Evolutionary conservation across 2,797 vertebrate genomes (phyloP), one percentile per base, ranked within the genome.

Genomic region (Phalloptychus januarius): DNA sequence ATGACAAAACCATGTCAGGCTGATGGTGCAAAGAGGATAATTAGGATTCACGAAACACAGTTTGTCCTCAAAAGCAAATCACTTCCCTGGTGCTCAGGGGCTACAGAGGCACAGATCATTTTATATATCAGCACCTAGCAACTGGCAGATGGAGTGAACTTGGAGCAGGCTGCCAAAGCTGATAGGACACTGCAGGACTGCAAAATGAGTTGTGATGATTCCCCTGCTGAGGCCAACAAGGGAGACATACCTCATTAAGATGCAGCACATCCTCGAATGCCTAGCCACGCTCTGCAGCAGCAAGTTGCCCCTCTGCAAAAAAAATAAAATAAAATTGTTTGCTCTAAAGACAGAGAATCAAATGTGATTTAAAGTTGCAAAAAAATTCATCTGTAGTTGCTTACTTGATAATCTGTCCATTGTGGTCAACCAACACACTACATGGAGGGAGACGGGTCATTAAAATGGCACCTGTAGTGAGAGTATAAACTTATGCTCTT

Each of bases 91-190:
- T 94, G 94, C 94, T 95, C 88, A 86, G 94, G 92, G 93, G 93
- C 92, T 90, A 91, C 88, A 81, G 82, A 95, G 92, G 94, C 93
- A 90, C 91, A 93, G 92, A 95, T 94, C 95, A 95, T 95, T 96
- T 95, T 95, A 95, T 95, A 94, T 94, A 95, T 95, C 94, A 94
- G 95, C 93, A 95, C 93, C 95, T 95, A 95, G 94, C 93, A 95
- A 95, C 94, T 94, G 92, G 93, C 94, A 95, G 94, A 94, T 94
- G 91, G 92, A 94, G 92, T 94, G 88, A 95, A 95, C 92, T 93
- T 92, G 85, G 90, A 85, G 89, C 90, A 85, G 93, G 91, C 93
- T 93, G 91, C 93, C 93, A 95, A 93, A 91, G 91, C 93, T 90
- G 91, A 91, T 93, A 91, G 93, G 91, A 92, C 92, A 94, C 89